phyloP scores from a whole-genome alignment of 2,888 invertebrate genomes.

The Caenorhabditis auriculariae region DNA sequence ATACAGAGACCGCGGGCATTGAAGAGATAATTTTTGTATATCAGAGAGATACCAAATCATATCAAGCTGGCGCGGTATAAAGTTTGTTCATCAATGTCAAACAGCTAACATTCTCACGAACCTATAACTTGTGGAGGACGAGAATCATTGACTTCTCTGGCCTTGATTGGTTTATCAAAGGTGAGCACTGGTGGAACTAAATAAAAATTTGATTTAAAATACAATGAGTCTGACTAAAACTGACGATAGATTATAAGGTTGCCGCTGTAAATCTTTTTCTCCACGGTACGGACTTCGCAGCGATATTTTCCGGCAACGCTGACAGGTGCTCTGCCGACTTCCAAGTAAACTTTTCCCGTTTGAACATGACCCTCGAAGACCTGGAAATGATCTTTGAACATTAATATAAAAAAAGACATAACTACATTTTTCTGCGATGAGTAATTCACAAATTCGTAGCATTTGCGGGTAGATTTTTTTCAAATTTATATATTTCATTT shows the following conservation, averaged over 20 bases:
- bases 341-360: slow-evolving; percentile 25
- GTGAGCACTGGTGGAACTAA: slow-evolving; percentile 40
- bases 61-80: no score
- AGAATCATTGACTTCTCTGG: slow-evolving; percentile 15
- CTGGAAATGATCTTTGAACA: slow-evolving; percentile 10
- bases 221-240: not conserved
- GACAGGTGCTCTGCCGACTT: slow-evolving; percentile 27
- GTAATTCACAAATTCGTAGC: no score
- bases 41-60: no score
- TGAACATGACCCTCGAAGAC: slow-evolving; percentile 27
- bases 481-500: no score
- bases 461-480: no score
- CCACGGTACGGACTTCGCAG: slow-evolving; percentile 38
- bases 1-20: no score
- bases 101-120: not conserved
- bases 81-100: no score
- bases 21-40: no score
- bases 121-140: slow-evolving; percentile 26
- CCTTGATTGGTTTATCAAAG: slow-evolving; percentile 13
- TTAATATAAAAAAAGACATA: no score
- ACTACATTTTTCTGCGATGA: no score
- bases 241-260: slow-evolving; percentile 36
- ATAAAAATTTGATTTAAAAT: not conserved
- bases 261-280: slow-evolving; percentile 33
- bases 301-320: slow-evolving; percentile 35